Evolutionary conservation across 2,797 vertebrate genomes (phyloP).

Genomic region (Sebastes diaconus): DNA sequence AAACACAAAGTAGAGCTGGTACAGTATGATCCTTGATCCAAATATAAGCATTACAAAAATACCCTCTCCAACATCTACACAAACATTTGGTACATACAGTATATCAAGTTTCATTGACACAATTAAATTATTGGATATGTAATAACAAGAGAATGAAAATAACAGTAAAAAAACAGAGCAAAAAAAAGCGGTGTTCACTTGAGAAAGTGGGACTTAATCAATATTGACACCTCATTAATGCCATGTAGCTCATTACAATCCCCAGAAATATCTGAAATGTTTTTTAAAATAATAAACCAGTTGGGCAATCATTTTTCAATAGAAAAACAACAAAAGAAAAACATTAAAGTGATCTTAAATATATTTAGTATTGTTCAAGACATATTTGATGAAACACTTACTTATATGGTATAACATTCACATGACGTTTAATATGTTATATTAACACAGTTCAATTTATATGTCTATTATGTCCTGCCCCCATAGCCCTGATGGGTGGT

Average conservation of each 20-base stretch:
- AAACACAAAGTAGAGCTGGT: no score
- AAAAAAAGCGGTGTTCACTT: no score
- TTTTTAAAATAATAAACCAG: not conserved
- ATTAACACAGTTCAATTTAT: not conserved
- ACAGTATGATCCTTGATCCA: no score
- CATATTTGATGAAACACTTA: not conserved
- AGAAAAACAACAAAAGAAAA: not conserved
- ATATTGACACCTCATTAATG: not conserved
- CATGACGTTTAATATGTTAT: not conserved
- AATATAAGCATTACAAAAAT: no score
- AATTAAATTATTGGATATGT: no score
- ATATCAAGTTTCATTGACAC: no score
- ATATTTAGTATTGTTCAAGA: not conserved
- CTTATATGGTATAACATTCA: no score
- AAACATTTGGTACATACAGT: no score
- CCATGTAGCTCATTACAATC: not conserved
- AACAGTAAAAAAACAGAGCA: no score
- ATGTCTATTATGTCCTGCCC: not conserved
- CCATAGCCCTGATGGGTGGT: not conserved
- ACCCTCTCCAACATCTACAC: no score
- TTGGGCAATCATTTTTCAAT: not conserved
- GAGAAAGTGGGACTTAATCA: no score
- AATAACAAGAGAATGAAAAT: no score
- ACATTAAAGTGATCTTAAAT: not conserved
- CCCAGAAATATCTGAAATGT: not conserved